Conservation (phyloP, 2,113 vertebrate genomes). For the Rhea pennata region DNA sequence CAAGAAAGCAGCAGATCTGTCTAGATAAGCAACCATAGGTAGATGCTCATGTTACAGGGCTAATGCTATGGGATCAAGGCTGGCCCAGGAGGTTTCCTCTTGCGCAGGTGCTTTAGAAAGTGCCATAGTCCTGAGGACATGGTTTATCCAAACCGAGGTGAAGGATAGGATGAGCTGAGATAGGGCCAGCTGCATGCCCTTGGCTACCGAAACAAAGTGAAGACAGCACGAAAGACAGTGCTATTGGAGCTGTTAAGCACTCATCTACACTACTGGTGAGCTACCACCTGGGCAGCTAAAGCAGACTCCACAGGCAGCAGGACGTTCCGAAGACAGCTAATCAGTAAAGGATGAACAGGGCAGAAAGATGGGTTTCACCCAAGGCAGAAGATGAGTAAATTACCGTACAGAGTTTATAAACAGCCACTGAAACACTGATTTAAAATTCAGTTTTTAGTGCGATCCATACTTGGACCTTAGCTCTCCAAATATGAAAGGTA, state of each 20-base stretch:
- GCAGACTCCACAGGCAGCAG: not conserved
- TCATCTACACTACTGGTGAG: fast-evolving
- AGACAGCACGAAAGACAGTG: not conserved
- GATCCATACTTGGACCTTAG: not conserved
- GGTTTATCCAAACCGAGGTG: fast-evolving
- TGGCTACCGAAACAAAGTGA: not conserved
- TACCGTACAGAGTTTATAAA: not conserved
- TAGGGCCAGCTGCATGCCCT: not conserved
- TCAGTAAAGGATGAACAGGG: not conserved
- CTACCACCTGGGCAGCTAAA: not conserved
- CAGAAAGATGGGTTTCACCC: not conserved
- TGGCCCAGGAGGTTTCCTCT: not conserved
- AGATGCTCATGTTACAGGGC: not conserved
- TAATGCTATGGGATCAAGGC: not conserved
- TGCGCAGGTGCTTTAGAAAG: not conserved
- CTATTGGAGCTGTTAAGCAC: not conserved
- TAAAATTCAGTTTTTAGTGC: not conserved
- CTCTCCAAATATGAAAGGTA: not conserved
- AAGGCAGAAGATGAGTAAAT: not conserved
- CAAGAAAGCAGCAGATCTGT: not conserved
- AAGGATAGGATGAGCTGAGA: not conserved
- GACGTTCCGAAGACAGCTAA: not conserved
- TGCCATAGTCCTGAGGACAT: not conserved
- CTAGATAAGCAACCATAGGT: not conserved
- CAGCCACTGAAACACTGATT: not conserved